Percentiles rank a stretch among this genome's conserved stretches.
Evolutionary conservation across 2,797 vertebrate genomes (phyloP).

Genomic region (Cheirogaleus major): DNA sequence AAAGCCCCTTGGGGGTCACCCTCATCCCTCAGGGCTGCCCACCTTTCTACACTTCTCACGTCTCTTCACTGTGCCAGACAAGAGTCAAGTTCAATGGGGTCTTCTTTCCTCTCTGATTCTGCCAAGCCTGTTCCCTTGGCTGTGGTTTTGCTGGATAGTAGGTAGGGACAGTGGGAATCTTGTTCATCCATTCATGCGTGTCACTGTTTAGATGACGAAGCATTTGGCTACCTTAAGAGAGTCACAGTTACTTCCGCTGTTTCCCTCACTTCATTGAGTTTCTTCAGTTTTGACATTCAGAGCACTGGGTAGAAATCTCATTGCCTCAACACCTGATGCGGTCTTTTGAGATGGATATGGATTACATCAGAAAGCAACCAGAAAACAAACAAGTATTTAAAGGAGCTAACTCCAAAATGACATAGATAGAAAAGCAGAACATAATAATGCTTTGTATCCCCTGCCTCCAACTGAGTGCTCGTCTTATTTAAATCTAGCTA

Average conservation of each 20-base stretch:
- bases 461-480: background rate
- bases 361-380: background rate
- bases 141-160: background rate
- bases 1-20: background rate
- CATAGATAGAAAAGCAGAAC: background rate
- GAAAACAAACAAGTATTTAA: background rate
- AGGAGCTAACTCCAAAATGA: background rate
- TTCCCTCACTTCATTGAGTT: background rate
- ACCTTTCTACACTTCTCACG: background rate
- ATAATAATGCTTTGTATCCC: background rate
- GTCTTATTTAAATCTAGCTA: background rate
- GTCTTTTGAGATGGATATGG: background rate
- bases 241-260: background rate
- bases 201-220: background rate
- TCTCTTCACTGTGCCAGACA: background rate
- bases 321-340: background rate
- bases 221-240: background rate
- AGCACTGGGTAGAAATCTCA: background rate
- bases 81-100: background rate
- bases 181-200: background rate
- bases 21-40: background rate
- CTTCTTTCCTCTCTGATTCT: background rate
- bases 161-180: background rate
- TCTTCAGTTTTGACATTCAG: background rate
- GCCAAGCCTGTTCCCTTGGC: background rate